phyloP scores from a whole-genome alignment of 2,888 invertebrate genomes.

The Leptarthrus brevirostris region DNA sequence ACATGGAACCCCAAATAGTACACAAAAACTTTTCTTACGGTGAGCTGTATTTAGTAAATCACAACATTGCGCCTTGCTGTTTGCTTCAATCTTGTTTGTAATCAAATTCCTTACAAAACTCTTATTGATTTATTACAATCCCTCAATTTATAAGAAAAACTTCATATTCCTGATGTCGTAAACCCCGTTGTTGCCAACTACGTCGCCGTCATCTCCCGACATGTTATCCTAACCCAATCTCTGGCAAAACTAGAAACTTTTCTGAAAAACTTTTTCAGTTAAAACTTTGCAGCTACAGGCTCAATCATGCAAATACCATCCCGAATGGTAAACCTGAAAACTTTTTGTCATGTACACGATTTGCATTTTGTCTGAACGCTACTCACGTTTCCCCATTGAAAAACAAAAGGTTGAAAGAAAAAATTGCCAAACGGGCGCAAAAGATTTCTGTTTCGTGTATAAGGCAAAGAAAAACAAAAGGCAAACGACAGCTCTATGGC shows the following conservation, averaged over 20 bases:
- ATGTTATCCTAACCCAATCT: constrained; percentile 4
- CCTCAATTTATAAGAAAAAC: neutral
- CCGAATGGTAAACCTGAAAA: neutral
- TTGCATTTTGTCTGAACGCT: constrained; percentile 28
- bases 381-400: constrained; percentile 28
- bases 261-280: constrained; percentile 38
- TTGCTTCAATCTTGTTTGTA: no score
- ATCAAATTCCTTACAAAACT: neutral
- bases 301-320: constrained; percentile 33
- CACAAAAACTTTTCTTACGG: no score
- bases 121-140: constrained; percentile 27
- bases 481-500: neutral
- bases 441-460: constrained; percentile 2
- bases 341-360: constrained; percentile 33
- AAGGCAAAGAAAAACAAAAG: constrained; percentile 23
- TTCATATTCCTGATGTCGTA: neutral
- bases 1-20: no score
- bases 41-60: no score
- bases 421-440: constrained; percentile 9
- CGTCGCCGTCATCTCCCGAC: neutral
- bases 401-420: neutral
- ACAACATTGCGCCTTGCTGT: no score
- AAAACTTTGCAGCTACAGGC: constrained; percentile 42
- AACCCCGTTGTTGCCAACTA: neutral
- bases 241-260: constrained; percentile 23